Percentiles rank a stretch among this genome's conserved stretches.
phyloP scores from a whole-genome alignment of 2,797 vertebrate species.

The Pempheris klunzingeri region DNA sequence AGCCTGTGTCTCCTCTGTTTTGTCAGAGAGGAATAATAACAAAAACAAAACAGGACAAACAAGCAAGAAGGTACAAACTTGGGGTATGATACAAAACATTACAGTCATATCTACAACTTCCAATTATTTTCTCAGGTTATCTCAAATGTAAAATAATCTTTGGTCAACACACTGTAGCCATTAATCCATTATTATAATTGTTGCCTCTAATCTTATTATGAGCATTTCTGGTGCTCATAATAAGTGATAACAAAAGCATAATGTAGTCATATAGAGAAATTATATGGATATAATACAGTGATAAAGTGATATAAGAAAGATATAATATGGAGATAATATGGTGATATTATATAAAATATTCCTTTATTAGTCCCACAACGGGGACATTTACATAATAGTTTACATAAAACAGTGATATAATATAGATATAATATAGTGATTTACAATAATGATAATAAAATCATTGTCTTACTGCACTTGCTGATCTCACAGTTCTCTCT shows the following conservation, averaged over 20 bases:
- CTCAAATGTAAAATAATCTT: neutral
- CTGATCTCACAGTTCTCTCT: constrained; percentile 92
- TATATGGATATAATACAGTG: too few species aligned
- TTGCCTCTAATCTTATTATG: neutral
- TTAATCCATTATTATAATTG: neutral
- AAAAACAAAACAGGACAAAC: constrained; percentile 21
- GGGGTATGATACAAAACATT: neutral
- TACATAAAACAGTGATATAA: too few species aligned
- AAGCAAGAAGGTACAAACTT: neutral
- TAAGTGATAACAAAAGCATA: too few species aligned
- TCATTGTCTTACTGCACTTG: constrained; percentile 88
- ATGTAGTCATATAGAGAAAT: too few species aligned
- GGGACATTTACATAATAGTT: too few species aligned
- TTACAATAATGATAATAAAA: neutral
- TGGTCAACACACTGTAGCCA: neutral
- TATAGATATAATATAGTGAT: too few species aligned
- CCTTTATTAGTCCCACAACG: too few species aligned
- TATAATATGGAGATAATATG: too few species aligned
- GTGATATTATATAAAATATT: too few species aligned
- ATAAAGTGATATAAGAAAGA: too few species aligned
- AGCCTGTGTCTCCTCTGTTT: constrained; percentile 12
- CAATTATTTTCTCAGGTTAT: neutral
- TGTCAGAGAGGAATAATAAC: constrained; percentile 24
- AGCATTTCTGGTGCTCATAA: too few species aligned
- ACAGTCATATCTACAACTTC: neutral